These are phyloP conservation scores for Agrochola lychnidis DNA, from an alignment of 2,888 invertebrate genomes.

Conservation along the genomic window DNA sequence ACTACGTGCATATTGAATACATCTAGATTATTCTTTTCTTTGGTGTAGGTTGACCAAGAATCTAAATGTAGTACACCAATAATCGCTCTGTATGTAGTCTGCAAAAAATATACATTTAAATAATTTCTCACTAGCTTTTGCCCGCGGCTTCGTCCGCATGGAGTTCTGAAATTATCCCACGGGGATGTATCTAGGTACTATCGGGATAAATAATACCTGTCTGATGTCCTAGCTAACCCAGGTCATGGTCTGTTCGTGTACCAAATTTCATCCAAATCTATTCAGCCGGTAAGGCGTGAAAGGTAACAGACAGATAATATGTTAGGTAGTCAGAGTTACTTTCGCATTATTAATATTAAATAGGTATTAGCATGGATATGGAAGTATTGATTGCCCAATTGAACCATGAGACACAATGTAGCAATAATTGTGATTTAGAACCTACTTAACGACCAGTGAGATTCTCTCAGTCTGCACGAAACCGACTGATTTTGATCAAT, in stretches of 20 bases:
- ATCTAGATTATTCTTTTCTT: slow-evolving; percentile 8
- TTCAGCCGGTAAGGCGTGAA: background rate
- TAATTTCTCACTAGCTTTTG: background rate
- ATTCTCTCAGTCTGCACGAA: background rate
- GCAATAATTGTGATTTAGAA: background rate
- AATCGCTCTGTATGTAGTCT: background rate
- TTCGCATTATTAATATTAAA: background rate
- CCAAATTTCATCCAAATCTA: background rate
- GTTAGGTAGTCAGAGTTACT: too few species aligned
- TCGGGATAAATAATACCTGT: background rate
- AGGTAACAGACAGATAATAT: background rate
- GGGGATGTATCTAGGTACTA: background rate
- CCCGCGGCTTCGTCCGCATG: background rate
- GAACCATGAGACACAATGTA: background rate
- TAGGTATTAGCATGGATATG: background rate
- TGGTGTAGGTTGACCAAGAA: slow-evolving; percentile 2
- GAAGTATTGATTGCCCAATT: background rate
- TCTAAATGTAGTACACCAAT: slow-evolving; percentile 1
- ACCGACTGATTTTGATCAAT: too few species aligned
- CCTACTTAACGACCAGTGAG: background rate
- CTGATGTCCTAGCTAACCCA: background rate
- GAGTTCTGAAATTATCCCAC: background rate
- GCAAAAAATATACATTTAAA: background rate
- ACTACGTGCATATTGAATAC: slow-evolving; percentile 24
- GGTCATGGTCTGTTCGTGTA: background rate